These are phyloP conservation scores for Temnothorax ravouxi DNA, from an alignment of 2,888 invertebrate species.

Conservation along the genomic window DNA sequence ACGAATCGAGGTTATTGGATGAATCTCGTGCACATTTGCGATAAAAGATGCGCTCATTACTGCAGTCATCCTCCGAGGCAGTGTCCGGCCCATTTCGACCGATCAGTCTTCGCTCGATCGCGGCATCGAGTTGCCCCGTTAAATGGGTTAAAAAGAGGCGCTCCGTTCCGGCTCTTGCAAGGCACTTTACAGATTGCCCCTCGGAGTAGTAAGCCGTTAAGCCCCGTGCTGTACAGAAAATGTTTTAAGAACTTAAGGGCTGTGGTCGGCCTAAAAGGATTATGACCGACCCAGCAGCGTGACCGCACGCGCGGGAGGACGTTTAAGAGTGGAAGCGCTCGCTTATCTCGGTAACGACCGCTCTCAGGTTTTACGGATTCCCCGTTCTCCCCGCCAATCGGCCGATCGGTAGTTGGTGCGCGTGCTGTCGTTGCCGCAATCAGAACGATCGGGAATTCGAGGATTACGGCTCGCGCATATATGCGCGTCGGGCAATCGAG, in stretches of 20 bases:
- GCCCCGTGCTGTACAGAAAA: constrained; percentile 68
- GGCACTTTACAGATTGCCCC: constrained; percentile 76
- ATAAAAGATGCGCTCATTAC: constrained; percentile 69
- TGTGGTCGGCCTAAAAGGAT: constrained; percentile 72
- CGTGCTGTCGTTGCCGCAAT: constrained; percentile 24
- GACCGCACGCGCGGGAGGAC: constrained; percentile 64
- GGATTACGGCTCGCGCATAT: constrained; percentile 22
- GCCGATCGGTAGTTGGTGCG: constrained; percentile 18
- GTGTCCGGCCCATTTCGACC: constrained; percentile 58
- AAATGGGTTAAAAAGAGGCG: constrained; percentile 73
- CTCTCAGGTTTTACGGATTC: constrained; percentile 50
- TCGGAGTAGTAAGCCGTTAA: constrained; percentile 75
- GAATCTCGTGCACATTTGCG: constrained; percentile 24
- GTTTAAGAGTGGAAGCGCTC: constrained; percentile 63
- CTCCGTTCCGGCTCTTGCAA: constrained; percentile 61
- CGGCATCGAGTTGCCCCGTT: constrained; percentile 69
- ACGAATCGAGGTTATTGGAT: constrained; percentile 62
- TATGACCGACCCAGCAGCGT: constrained; percentile 60
- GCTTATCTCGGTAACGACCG: constrained; percentile 67
- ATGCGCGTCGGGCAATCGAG: constrained; percentile 17
- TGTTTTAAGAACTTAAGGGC: constrained; percentile 74
- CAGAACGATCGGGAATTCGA: constrained; percentile 44
- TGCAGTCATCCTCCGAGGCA: constrained; percentile 38
- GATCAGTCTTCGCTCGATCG: constrained; percentile 72
- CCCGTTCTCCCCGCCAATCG: constrained; percentile 9